Base-by-base conservation (phyloP, 2,113 vertebrate species). In the Hiodon tergisus region DNA sequence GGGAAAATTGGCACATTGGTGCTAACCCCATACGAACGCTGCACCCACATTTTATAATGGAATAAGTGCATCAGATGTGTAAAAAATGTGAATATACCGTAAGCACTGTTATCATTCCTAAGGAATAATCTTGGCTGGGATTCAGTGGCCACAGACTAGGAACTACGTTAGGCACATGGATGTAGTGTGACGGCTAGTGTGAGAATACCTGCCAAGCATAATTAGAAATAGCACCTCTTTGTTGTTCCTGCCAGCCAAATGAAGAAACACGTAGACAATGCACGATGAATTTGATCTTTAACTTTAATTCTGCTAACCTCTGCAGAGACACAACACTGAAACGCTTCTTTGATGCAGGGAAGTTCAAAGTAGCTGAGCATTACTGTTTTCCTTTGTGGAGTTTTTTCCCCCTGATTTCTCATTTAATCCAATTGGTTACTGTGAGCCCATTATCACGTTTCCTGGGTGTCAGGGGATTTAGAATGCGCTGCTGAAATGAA, bases 341-440 rank as follows among this genome's bases (percentile, higher is more conserved):
- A 17, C 58, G 65, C 65, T 58, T 75, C 65, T 58, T 67, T 75
- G 65, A 75, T 75, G 17, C 73, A n/a, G 47, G 73, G 13, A 54
- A 51, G 53, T 68, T 75, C 73, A 58, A 75, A 75, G 63, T 68
- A 59, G 46, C 48, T 67, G n/a, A n/a, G 63, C 3, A 75, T 75
- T 75, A 67, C 54, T 65, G 68, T 75, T 66, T 75, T 75, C 73
- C 65, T 67, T 67, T 67, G 73, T 67, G 73, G 51, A 51, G n/a
- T 58, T 59, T 74, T 74, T 72, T 72, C 61, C 47, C 48, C 50
- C 14, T 54, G 59, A 67, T 75, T 67, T 55, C 65, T 46, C 13
- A 67, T 75, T 75, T 57, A 75, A 68, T 75, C 54, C 53, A 53
- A 75, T 58, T 58, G 63, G 59, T 75, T 75, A 68, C 73, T 47